Conservation (phyloP, 2,113 vertebrate species). For the Pluvianellus socialis region DNA sequence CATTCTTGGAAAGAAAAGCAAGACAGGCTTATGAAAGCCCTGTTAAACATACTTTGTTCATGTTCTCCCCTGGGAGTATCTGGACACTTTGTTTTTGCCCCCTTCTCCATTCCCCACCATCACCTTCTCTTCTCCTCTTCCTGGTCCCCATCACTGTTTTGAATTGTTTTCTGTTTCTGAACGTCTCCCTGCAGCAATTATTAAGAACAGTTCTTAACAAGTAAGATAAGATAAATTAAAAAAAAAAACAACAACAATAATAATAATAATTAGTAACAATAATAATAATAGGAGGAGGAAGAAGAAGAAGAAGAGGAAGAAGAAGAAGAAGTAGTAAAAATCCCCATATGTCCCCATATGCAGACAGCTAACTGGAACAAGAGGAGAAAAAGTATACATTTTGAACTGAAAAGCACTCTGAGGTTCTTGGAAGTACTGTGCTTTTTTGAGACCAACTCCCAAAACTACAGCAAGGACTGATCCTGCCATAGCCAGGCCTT, state of each 20-base stretch:
- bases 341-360: too few species aligned
- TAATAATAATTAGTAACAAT: neutral
- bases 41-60: neutral
- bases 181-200: neutral
- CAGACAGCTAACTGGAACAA: neutral
- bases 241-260: neutral
- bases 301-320: too few species aligned
- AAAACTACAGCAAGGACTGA: too few species aligned
- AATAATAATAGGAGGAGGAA: neutral
- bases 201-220: neutral
- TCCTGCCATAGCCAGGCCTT: neutral
- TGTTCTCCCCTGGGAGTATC: neutral
- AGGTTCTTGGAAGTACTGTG: neutral
- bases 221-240: neutral
- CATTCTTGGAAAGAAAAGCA: neutral
- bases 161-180: neutral
- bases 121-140: neutral
- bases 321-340: neutral
- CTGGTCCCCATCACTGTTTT: neutral
- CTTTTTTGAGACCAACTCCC: neutral
- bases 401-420: neutral
- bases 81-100: too few species aligned
- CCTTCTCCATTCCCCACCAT: neutral
- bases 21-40: neutral
- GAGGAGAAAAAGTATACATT: neutral